Evolutionary conservation across 2,888 invertebrate genomes (phyloP).

Genomic region (Drosophila cyrtoloma): DNA sequence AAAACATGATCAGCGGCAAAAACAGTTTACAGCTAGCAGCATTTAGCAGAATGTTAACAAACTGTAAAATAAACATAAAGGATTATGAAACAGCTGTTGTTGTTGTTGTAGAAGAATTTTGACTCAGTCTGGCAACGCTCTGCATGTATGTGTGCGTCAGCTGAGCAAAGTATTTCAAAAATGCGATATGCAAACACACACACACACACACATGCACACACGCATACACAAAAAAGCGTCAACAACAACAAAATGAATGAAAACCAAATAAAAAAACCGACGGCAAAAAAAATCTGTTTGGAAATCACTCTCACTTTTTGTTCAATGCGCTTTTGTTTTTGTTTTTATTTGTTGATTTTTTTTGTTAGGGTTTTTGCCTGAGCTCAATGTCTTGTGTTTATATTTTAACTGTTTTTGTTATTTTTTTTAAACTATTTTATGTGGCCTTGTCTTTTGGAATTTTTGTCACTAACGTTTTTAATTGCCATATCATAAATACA

Average conservation of each 20-base stretch:
- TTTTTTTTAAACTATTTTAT: conserved; percentile 14
- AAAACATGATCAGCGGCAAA: conserved; percentile 65
- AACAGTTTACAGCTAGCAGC: conserved; percentile 55
- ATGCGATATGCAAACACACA: conserved; percentile 51
- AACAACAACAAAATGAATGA: conserved; percentile 24
- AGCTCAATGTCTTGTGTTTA: conserved; percentile 35
- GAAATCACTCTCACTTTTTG: conserved; percentile 83
- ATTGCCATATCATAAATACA: neutral
- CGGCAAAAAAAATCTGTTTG: conserved; percentile 61
- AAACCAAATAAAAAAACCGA: conserved; percentile 29
- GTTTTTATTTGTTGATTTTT: conserved; percentile 40
- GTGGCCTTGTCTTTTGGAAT: conserved; percentile 33
- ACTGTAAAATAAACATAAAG: conserved; percentile 45
- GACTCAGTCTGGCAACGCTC: conserved; percentile 26
- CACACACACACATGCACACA: conserved; percentile 24
- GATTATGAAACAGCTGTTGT: conserved; percentile 58
- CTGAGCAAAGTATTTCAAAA: conserved; percentile 56
- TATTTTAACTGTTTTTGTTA: conserved; percentile 29
- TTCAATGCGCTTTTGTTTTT: conserved; percentile 62
- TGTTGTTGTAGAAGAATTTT: conserved; percentile 23
- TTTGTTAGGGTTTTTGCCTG: conserved; percentile 58
- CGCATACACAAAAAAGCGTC: conserved; percentile 12
- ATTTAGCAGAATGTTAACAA: conserved; percentile 54
- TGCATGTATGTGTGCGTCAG: conserved; percentile 56
- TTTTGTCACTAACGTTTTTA: conserved; percentile 15